phyloP scores from a whole-genome alignment of 2,113 vertebrate genomes.

The Ammodytes dubius region DNA sequence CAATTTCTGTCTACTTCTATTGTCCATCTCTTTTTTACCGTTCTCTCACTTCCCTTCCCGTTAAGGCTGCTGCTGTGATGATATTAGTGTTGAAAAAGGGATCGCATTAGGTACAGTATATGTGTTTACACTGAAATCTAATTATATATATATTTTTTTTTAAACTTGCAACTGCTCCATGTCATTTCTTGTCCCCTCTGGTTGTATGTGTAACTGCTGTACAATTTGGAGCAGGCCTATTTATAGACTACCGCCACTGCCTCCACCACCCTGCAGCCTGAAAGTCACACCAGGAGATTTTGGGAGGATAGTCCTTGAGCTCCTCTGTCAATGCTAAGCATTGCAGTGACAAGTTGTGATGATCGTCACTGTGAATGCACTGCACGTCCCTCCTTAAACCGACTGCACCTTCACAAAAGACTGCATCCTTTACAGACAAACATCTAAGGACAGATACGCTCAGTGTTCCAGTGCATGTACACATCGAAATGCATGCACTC shows the following conservation, averaged over 20 bases:
- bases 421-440: constrained; percentile 32
- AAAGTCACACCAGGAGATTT: constrained; percentile 79
- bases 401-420: constrained; percentile 55
- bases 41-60: background rate
- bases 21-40: constrained; percentile 4
- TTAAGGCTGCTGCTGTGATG: background rate
- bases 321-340: constrained; percentile 65
- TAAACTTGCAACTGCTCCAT: background rate
- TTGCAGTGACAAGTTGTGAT: constrained; percentile 78
- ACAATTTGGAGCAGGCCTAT: constrained; percentile 78
- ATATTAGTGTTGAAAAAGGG: background rate
- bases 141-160: background rate
- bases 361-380: constrained; percentile 70
- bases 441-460: background rate
- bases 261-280: constrained; percentile 70
- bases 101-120: background rate
- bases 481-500: background rate
- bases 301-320: constrained; percentile 73
- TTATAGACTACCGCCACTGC: constrained; percentile 69
- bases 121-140: constrained; percentile 17
- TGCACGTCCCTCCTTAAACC: constrained; percentile 58
- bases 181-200: constrained; percentile 53
- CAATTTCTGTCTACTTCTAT: background rate
- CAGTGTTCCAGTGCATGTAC: background rate
- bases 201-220: constrained; percentile 77